These are phyloP conservation scores for Aphidius ervi DNA, from an alignment of 1,140 invertebrate species.

Conservation along the genomic window DNA sequence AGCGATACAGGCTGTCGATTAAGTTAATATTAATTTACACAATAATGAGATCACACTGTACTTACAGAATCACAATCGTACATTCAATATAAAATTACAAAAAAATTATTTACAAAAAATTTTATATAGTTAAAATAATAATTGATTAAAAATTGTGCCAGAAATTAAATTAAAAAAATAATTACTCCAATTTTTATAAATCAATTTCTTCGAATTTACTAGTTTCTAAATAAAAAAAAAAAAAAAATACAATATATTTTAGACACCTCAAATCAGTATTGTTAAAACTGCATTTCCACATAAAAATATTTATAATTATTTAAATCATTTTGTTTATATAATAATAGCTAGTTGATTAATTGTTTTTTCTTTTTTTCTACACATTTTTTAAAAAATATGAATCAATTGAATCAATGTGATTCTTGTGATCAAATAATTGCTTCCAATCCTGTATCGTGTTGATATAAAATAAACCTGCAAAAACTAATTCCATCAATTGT, in stretches of 20 bases:
- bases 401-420: neutral
- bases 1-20: constrained; percentile 15
- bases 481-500: constrained; percentile 18
- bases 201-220: too few relatives aligned
- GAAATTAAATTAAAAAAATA: too few relatives aligned
- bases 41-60: too few relatives aligned
- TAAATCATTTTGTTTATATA: neutral
- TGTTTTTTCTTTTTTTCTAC: constrained; percentile 1
- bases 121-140: too few relatives aligned
- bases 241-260: neutral
- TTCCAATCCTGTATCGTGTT: constrained; percentile 24
- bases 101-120: too few relatives aligned
- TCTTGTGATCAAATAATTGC: constrained; percentile 4
- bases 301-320: neutral
- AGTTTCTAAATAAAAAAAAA: too few relatives aligned
- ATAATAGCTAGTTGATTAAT: neutral
- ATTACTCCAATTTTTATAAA: too few relatives aligned
- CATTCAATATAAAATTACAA: too few relatives aligned
- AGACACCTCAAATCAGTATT: constrained; percentile 7
- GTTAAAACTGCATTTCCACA: constrained; percentile 13
- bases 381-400: too few relatives aligned
- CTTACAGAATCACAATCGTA: too few relatives aligned
- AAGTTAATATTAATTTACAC: too few relatives aligned
- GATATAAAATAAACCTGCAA: constrained; percentile 15
- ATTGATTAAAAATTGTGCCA: too few relatives aligned